A percentile compares a stretch with the other conserved stretches of the same genome.
These are phyloP conservation scores for Anableps anableps DNA, from an alignment of 2,797 vertebrate species.

Conservation along the genomic window DNA sequence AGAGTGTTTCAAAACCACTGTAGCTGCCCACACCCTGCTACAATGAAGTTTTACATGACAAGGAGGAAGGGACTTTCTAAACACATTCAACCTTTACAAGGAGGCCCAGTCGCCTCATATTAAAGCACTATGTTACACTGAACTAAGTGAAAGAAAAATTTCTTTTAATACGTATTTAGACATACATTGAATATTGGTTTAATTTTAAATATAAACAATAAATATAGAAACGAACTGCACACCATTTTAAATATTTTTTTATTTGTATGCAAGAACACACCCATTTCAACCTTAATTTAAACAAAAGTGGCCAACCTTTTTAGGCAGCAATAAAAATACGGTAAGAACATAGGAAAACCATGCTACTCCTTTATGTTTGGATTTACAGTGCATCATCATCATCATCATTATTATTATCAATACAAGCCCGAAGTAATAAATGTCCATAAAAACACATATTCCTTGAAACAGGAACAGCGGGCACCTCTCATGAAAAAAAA, in stretches of 20 bases:
- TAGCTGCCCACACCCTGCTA: no score
- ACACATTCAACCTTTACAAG: no score
- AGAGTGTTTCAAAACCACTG: no score
- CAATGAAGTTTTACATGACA: no score
- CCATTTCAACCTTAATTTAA: conserved; percentile 65
- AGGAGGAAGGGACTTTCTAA: no score
- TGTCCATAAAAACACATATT: conserved; percentile 73
- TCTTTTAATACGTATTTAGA: no score
- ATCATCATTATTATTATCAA: conserved; percentile 40
- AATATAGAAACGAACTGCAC: neutral
- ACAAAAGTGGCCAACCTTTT: conserved; percentile 66
- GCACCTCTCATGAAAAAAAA: conserved; percentile 82
- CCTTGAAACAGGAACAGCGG: conserved; percentile 86
- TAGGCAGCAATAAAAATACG: conserved; percentile 37
- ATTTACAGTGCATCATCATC: conserved; percentile 70
- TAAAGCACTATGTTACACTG: neutral
- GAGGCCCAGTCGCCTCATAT: no score
- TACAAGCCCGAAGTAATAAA: conserved; percentile 61
- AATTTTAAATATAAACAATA: neutral
- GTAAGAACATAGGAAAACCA: conserved; percentile 30
- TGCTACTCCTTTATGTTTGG: conserved; percentile 42
- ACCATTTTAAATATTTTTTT: neutral
- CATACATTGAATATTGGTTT: neutral
- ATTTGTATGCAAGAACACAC: conserved; percentile 65
- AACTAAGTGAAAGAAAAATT: no score